Conservation (phyloP, 2,888 invertebrate species). For the Nephrotoma appendiculata region DNA sequence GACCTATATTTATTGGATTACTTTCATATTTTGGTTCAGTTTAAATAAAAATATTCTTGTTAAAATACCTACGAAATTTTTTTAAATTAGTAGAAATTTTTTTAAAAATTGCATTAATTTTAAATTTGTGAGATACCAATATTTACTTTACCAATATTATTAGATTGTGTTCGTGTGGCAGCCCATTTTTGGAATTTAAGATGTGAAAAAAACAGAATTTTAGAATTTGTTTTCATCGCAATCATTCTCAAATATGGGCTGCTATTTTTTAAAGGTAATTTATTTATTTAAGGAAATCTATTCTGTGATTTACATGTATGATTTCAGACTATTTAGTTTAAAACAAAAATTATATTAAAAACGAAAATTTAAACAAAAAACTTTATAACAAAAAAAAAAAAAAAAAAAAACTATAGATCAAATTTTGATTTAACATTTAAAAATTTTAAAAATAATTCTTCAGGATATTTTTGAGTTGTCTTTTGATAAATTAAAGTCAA, state of each 20-base stretch:
- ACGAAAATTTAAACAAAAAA: too few relatives aligned
- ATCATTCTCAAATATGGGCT: neutral
- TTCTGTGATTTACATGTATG: neutral
- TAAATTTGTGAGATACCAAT: neutral
- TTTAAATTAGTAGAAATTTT: neutral
- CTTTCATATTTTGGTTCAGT: neutral
- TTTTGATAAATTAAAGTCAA: too few relatives aligned
- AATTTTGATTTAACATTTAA: too few relatives aligned
- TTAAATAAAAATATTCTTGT: neutral
- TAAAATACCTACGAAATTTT: neutral
- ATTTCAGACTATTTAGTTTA: too few relatives aligned
- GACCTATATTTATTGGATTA: neutral
- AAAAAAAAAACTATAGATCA: too few relatives aligned
- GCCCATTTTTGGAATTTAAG: neutral
- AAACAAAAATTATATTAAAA: too few relatives aligned
- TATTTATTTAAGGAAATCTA: neutral
- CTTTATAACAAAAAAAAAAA: too few relatives aligned
- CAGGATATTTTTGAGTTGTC: too few relatives aligned
- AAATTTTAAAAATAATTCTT: too few relatives aligned
- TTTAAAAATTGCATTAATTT: neutral
- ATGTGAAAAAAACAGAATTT: neutral
- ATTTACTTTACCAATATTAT: neutral
- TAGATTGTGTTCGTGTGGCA: neutral
- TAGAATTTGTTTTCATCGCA: neutral
- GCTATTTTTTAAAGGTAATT: neutral